A percentile compares a stretch with the other conserved stretches of the same genome.
Evolutionary conservation across 2,888 invertebrate genomes (phyloP).

Genomic region (Cybosia mesomella): DNA sequence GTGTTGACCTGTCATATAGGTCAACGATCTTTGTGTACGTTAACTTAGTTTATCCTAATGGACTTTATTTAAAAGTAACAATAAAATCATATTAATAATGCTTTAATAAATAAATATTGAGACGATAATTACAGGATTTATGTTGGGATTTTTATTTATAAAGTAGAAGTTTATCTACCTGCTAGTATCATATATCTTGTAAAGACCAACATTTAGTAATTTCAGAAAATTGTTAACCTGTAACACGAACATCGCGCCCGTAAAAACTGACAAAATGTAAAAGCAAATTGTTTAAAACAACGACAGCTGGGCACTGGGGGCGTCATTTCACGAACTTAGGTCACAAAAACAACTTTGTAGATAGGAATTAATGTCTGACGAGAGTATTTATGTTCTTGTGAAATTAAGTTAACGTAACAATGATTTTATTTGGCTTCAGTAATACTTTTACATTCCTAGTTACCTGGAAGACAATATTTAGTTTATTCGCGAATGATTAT

Average conservation of each 20-base stretch:
- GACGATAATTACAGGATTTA: neutral
- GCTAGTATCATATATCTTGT: constrained; percentile 34
- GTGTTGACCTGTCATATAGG: neutral
- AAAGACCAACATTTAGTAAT: constrained; percentile 34
- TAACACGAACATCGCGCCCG: constrained; percentile 47
- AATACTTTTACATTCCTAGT: neutral
- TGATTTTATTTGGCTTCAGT: constrained; percentile 20
- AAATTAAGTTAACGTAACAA: constrained; percentile 36
- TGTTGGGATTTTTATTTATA: neutral
- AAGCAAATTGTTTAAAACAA: constrained; percentile 66
- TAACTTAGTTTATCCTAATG: neutral
- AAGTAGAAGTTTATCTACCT: constrained; percentile 7
- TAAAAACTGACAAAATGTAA: constrained; percentile 59
- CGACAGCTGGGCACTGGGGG: constrained; percentile 58
- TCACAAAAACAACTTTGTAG: constrained; percentile 57
- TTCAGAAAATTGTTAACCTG: constrained; percentile 52
- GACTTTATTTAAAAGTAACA: too few relatives aligned
- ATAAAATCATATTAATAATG: neutral
- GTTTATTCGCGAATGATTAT: too few relatives aligned
- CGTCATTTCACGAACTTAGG: constrained; percentile 54
- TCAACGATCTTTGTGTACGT: neutral
- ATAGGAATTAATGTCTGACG: constrained; percentile 55
- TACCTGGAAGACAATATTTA: neutral
- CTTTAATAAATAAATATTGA: neutral
- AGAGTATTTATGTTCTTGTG: constrained; percentile 27